Conservation (phyloP, 2,888 invertebrate species). For the Tenthredo distinguenda region DNA sequence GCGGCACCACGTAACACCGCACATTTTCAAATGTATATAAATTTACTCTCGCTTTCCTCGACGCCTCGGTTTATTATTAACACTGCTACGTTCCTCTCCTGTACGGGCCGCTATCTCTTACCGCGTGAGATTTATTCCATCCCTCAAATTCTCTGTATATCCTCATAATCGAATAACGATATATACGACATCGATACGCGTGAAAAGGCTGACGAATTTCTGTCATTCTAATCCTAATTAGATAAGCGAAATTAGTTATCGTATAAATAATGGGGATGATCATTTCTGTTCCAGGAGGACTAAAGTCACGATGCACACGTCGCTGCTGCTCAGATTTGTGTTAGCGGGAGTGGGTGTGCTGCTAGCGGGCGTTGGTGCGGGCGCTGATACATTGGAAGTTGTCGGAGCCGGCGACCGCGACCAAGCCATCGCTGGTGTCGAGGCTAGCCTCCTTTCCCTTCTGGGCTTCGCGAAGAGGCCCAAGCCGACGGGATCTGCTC, state of each 20-base stretch:
- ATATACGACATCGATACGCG: not conserved
- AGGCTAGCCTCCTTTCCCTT: conserved; percentile 82
- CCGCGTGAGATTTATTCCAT: not conserved
- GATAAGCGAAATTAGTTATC: not conserved
- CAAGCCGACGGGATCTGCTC: conserved; percentile 78
- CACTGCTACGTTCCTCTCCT: not conserved
- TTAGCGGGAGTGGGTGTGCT: conserved; percentile 76
- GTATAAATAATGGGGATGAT: not conserved
- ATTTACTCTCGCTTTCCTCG: conserved; percentile 47
- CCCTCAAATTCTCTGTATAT: not conserved
- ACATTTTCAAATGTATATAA: conserved; percentile 3
- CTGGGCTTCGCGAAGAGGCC: conserved; percentile 82
- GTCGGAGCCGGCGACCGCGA: conserved; percentile 69
- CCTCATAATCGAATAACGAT: not conserved
- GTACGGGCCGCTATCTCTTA: not conserved
- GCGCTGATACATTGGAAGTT: conserved; percentile 68
- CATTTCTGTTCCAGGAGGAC: conserved; percentile 70
- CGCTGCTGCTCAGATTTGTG: conserved; percentile 76
- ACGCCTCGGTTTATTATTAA: not conserved
- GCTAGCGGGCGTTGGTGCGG: conserved; percentile 64
- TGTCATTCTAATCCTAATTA: not conserved
- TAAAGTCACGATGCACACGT: conserved; percentile 77
- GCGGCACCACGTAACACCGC: not conserved
- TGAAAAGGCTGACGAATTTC: not conserved
- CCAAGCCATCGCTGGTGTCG: conserved; percentile 79